A percentile compares a stretch with the other conserved stretches of the same genome.
These are phyloP conservation scores for Amblyteles armatorius DNA, from an alignment of 2,888 invertebrate species.

Conservation along the genomic window DNA sequence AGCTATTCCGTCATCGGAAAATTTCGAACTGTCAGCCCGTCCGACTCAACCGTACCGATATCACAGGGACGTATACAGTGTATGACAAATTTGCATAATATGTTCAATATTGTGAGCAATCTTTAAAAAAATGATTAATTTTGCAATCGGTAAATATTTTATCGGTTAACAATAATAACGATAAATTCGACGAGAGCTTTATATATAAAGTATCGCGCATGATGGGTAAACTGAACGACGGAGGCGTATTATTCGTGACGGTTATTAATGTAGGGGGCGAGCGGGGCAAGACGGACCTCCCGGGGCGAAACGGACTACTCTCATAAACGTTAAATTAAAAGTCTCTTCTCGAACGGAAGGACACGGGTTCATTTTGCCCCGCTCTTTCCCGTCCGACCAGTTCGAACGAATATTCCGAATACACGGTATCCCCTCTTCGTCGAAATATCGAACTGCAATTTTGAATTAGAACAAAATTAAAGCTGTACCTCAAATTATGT, in stretches of 20 bases:
- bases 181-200: neutral
- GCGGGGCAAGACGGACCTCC: neutral
- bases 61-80: neutral
- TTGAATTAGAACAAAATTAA: neutral
- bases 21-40: constrained; percentile 1
- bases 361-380: neutral
- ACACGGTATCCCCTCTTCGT: neutral
- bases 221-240: neutral
- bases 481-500: neutral
- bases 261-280: neutral
- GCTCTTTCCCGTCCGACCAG: neutral
- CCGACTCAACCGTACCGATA: neutral
- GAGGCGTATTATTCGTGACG: neutral
- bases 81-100: neutral
- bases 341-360: neutral
- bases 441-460: neutral
- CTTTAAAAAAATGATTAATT: neutral
- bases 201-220: neutral
- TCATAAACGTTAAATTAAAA: neutral
- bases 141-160: neutral
- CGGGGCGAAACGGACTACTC: neutral
- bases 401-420: neutral
- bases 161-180: neutral
- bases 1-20: constrained; percentile 13
- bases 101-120: neutral